Conservation (phyloP, 2,113 vertebrate species). For the Oryzias curvinotus region DNA sequence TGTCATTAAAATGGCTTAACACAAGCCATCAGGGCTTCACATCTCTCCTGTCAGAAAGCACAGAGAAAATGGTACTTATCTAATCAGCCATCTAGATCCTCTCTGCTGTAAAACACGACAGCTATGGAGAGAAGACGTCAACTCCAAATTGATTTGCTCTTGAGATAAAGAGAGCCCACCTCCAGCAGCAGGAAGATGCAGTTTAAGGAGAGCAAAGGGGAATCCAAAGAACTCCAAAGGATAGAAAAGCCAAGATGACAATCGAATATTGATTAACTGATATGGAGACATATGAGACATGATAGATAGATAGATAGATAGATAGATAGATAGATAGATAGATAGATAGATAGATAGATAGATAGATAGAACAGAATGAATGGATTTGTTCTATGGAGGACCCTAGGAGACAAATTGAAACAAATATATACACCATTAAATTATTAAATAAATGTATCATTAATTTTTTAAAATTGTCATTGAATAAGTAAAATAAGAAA, state of each 20-base stretch:
- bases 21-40: conserved; percentile 34
- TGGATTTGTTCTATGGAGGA: no score
- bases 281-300: no score
- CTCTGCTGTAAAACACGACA: conserved; percentile 57
- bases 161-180: conserved; percentile 4
- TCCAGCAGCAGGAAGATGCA: conserved; percentile 10
- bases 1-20: conserved; percentile 48
- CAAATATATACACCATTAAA: no score
- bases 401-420: no score
- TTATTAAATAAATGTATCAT: no score
- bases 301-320: no score
- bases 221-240: neutral
- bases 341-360: no score
- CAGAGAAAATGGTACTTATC: conserved; percentile 39
- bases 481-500: no score
- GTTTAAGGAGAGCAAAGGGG: conserved; percentile 15
- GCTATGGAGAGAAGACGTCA: conserved; percentile 18
- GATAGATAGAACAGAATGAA: no score
- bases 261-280: neutral
- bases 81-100: conserved; percentile 26
- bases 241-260: neutral
- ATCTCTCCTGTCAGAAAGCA: conserved; percentile 34
- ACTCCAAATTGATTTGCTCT: conserved; percentile 37
- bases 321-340: no score
- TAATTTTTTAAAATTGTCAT: no score